Conservation (phyloP, 2,888 invertebrate genomes). For the Eustalomyia histrio region DNA sequence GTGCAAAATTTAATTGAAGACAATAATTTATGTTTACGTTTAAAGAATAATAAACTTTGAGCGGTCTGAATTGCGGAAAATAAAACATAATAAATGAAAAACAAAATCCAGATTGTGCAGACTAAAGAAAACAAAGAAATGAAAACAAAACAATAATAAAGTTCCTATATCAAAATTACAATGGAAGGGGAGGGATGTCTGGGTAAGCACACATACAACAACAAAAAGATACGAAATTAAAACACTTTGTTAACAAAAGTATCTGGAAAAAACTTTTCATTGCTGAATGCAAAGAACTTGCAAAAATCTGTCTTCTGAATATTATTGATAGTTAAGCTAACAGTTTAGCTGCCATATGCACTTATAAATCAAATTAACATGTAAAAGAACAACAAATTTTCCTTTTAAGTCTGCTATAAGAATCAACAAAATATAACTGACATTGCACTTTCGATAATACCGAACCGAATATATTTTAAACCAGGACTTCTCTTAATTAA, state of each 20-base stretch:
- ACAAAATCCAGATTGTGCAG: conserved; percentile 38
- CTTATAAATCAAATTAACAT: no score
- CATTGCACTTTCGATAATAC: no score
- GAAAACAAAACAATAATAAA: conserved; percentile 52
- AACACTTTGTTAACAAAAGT: background rate
- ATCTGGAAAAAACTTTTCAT: no score
- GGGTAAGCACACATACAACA: conserved; percentile 31
- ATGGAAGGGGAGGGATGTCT: conserved; percentile 46
- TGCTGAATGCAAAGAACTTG: no score
- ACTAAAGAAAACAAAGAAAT: conserved; percentile 33
- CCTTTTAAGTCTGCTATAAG: no score
- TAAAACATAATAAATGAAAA: background rate
- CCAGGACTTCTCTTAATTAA: no score
- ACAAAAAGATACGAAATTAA: background rate
- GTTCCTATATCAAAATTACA: conserved; percentile 43
- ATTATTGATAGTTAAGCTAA: no score
- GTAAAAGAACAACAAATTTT: no score
- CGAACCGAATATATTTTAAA: no score
- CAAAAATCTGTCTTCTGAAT: no score
- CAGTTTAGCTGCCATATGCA: no score
- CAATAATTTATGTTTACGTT: conserved; percentile 24
- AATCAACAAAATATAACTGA: no score
- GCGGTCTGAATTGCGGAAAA: background rate
- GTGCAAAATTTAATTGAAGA: conserved; percentile 55
- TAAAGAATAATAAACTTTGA: conserved; percentile 32